Percentiles rank a stretch among this genome's conserved stretches.
These are phyloP conservation scores for Formica selysi DNA, from an alignment of 1,140 invertebrate genomes.

Conservation along the genomic window DNA sequence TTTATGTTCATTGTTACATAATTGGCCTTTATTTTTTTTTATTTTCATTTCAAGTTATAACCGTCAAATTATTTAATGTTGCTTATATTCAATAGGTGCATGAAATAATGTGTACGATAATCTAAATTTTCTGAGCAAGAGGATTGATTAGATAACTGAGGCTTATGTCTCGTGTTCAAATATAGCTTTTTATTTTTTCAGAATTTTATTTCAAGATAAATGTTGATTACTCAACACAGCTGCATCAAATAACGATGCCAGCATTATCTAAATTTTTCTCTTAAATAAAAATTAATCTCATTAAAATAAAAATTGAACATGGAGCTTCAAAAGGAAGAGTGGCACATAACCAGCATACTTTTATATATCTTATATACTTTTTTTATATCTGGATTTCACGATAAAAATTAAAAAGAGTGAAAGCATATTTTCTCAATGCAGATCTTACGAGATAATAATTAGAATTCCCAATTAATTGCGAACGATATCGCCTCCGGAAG, in stretches of 20 bases:
- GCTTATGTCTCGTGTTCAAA: not conserved
- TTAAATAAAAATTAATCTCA: not conserved
- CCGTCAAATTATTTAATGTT: not conserved
- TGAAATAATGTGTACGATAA: not conserved
- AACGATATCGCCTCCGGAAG: not conserved
- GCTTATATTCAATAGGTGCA: not conserved
- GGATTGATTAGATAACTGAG: not conserved
- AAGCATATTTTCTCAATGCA: not conserved
- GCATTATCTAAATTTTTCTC: not conserved
- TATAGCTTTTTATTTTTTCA: not conserved
- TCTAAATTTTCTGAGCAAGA: not conserved
- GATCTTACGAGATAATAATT: not conserved
- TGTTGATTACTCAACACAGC: not conserved
- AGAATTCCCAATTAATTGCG: not conserved
- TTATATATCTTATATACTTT: not conserved
- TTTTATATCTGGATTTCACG: not conserved
- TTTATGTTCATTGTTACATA: not conserved
- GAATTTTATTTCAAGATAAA: not conserved
- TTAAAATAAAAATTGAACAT: not conserved
- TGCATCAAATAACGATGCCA: too few species aligned
- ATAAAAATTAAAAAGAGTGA: not conserved
- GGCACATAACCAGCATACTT: not conserved
- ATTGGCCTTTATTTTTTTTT: not conserved
- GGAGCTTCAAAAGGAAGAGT: too few species aligned
- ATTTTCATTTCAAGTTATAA: not conserved